These are phyloP conservation scores for Phycodurus eques DNA, from an alignment of 2,113 vertebrate genomes.

Conservation along the genomic window DNA sequence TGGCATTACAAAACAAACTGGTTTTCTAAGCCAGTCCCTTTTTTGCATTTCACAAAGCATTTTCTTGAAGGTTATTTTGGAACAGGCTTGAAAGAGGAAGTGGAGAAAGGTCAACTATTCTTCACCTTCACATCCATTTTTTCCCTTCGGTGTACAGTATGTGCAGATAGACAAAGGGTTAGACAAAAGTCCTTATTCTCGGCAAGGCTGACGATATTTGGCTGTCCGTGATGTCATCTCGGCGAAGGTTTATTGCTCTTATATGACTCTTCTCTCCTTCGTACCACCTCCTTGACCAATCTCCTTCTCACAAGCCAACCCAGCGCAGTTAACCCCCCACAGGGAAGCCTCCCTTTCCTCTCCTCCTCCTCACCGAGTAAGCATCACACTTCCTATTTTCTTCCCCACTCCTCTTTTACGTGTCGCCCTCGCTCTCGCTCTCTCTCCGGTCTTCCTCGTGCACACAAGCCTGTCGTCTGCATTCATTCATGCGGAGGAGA, in stretches of 20 bases:
- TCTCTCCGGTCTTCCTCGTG: conserved; percentile 16
- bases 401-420: background rate
- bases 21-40: conserved; percentile 8
- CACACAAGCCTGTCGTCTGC: conserved; percentile 38
- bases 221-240: conserved; percentile 2
- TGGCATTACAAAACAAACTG: conserved; percentile 29
- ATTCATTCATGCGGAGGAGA: conserved; percentile 61
- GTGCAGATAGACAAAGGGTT: background rate
- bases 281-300: conserved; percentile 8
- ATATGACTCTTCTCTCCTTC: background rate
- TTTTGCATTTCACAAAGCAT: conserved; percentile 10
- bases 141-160: background rate
- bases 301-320: conserved; percentile 24
- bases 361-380: conserved; percentile 33
- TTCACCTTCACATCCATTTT: conserved; percentile 1
- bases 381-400: conserved; percentile 38
- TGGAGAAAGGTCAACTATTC: conserved; percentile 15
- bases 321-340: conserved; percentile 31
- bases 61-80: conserved; percentile 19
- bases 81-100: conserved; percentile 6
- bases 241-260: conserved; percentile 10
- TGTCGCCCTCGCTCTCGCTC: background rate
- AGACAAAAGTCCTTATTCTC: background rate
- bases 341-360: conserved; percentile 33
- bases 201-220: background rate